Conservation (phyloP, 2,113 vertebrate genomes). For the Toxotes jaculatrix region DNA sequence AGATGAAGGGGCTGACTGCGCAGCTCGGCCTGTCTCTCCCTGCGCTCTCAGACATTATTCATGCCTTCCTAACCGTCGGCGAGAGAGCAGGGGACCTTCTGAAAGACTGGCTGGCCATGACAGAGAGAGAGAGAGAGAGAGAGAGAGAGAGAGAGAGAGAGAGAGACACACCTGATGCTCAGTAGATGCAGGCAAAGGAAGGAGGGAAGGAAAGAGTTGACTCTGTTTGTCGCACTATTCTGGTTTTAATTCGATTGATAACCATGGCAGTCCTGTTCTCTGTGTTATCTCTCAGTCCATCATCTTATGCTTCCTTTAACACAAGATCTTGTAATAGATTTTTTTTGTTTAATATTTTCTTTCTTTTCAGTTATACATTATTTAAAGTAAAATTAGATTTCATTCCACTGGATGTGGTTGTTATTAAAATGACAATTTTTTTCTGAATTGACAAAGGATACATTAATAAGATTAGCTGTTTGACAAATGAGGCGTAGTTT, state of each 20-base stretch:
- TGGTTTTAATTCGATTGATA: conserved; percentile 26
- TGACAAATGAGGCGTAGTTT: not conserved
- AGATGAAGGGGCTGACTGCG: conserved; percentile 52
- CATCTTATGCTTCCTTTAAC: not conserved
- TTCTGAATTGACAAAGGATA: not conserved
- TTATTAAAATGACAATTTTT: not conserved
- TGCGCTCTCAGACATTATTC: conserved; percentile 55
- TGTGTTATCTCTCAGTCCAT: not conserved
- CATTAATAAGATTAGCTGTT: not conserved
- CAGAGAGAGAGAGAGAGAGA: conserved; percentile 18
- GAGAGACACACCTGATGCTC: conserved; percentile 55
- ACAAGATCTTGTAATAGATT: not conserved
- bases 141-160: conserved; percentile 32
- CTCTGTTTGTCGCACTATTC: conserved; percentile 16
- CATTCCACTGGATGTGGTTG: not conserved
- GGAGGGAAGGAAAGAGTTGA: not conserved
- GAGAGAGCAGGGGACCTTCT: conserved; percentile 33
- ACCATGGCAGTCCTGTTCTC: not conserved
- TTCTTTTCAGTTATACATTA: fast-evolving
- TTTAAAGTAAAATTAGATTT: not conserved
- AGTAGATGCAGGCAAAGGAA: conserved; percentile 11
- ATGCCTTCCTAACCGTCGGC: conserved; percentile 41
- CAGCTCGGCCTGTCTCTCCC: conserved; percentile 40
- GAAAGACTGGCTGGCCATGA: conserved; percentile 43
- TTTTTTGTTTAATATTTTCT: not conserved